These are phyloP conservation scores for Procambarus clarkii DNA, from an alignment of 1,140 invertebrate genomes.

Conservation along the genomic window DNA sequence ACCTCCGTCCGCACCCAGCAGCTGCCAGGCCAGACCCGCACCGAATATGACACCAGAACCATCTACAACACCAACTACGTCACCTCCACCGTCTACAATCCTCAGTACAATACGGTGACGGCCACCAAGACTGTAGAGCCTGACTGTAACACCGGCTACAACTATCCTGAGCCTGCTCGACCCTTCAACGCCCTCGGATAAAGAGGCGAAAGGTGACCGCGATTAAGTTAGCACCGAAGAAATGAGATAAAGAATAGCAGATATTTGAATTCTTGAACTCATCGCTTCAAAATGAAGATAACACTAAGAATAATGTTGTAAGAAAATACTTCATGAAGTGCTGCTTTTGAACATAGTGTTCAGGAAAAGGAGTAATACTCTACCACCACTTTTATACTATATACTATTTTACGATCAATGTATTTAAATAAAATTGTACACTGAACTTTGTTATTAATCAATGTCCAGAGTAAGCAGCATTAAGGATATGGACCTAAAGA, in stretches of 20 bases:
- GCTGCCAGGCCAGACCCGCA: conserved; percentile 32
- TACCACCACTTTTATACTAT: neutral
- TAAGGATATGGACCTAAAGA: too few species aligned
- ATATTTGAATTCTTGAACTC: too few species aligned
- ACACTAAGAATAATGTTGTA: neutral
- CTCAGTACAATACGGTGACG: conserved; percentile 30
- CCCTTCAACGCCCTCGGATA: conserved; percentile 44
- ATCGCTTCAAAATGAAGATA: neutral
- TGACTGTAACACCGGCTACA: conserved; percentile 49
- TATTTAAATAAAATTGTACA: neutral
- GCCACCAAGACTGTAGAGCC: conserved; percentile 21
- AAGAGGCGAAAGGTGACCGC: neutral
- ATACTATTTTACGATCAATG: neutral
- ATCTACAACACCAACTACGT: conserved; percentile 59
- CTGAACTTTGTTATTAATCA: neutral
- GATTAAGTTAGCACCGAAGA: neutral
- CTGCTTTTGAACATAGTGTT: neutral
- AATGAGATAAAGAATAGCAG: neutral
- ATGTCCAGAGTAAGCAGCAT: too few species aligned
- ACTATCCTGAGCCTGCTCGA: conserved; percentile 27
- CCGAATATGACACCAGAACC: conserved; percentile 30
- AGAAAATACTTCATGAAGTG: neutral
- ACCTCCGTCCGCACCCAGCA: conserved; percentile 39
- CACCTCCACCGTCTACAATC: conserved; percentile 43
- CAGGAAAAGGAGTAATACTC: neutral